phyloP scores from a whole-genome alignment of 92 coral and sea anemone species.

The Chrysogorgia sp. region DNA sequence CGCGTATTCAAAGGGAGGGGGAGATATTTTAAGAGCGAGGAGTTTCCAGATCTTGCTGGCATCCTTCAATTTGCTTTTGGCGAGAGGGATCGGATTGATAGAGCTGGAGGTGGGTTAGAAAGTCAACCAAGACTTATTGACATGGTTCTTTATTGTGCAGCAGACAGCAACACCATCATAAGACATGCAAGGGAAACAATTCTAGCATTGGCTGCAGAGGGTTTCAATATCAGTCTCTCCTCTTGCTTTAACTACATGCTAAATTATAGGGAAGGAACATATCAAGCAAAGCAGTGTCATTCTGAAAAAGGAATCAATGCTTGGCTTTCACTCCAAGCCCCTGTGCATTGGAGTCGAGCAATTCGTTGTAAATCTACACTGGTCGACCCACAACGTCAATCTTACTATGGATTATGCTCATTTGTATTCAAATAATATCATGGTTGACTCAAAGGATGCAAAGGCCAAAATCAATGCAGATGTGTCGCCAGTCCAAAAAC shows the following conservation, averaged over 20 bases:
- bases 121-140: slow-evolving; percentile 56
- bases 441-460: slow-evolving; percentile 68
- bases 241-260: slow-evolving; percentile 71
- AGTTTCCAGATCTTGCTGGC: slow-evolving; percentile 51
- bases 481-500: no score
- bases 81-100: slow-evolving; percentile 28
- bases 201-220: no score
- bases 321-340: neutral
- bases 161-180: no score
- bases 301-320: slow-evolving; percentile 33
- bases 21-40: slow-evolving; percentile 54
- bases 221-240: no score
- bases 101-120: slow-evolving; percentile 61
- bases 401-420: slow-evolving; percentile 46
- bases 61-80: slow-evolving; percentile 50
- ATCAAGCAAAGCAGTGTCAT: no score
- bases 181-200: no score
- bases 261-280: slow-evolving; percentile 60
- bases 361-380: slow-evolving; percentile 8
- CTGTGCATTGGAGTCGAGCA: slow-evolving; percentile 16
- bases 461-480: no score
- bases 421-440: slow-evolving; percentile 1
- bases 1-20: no score
- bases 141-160: slow-evolving; percentile 31
- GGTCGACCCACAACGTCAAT: slow-evolving; percentile 67